Conservation (phyloP, 2,888 invertebrate genomes). For the Pristionchus maxplancki region DNA sequence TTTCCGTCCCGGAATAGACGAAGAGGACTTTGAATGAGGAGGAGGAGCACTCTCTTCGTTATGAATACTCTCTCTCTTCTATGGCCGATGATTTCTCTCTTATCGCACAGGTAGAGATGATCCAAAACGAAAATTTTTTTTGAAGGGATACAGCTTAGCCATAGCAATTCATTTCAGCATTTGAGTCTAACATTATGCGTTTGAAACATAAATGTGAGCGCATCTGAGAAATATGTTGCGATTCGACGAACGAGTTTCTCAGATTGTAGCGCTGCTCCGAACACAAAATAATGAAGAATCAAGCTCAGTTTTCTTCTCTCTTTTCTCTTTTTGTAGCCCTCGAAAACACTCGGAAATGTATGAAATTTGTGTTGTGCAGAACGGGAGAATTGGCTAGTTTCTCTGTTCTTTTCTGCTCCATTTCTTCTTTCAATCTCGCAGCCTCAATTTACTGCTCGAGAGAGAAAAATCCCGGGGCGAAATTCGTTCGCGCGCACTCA, state of each 20-base stretch:
- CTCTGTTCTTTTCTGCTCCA: not conserved
- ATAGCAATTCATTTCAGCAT: not conserved
- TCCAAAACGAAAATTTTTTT: not conserved
- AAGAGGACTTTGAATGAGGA: not conserved
- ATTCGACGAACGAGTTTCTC: no score
- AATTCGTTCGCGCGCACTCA: slow-evolving; percentile 25
- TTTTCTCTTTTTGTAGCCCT: not conserved
- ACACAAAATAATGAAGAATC: not conserved
- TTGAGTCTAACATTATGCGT: not conserved
- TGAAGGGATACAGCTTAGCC: not conserved
- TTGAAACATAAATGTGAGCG: not conserved
- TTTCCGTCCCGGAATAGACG: slow-evolving; percentile 25
- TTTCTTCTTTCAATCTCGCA: not conserved
- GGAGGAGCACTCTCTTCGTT: not conserved
- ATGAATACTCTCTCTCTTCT: no score
- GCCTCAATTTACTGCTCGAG: not conserved
- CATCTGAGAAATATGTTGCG: not conserved
- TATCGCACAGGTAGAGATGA: no score
- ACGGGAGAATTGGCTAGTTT: not conserved
- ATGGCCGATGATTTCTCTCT: no score
- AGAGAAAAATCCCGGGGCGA: not conserved
- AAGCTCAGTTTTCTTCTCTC: not conserved
- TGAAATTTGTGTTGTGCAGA: not conserved
- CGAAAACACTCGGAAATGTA: not conserved
- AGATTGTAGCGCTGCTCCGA: not conserved